Base-by-base conservation (phyloP, 2,113 vertebrate species). In the Formicarius rufipectus region DNA sequence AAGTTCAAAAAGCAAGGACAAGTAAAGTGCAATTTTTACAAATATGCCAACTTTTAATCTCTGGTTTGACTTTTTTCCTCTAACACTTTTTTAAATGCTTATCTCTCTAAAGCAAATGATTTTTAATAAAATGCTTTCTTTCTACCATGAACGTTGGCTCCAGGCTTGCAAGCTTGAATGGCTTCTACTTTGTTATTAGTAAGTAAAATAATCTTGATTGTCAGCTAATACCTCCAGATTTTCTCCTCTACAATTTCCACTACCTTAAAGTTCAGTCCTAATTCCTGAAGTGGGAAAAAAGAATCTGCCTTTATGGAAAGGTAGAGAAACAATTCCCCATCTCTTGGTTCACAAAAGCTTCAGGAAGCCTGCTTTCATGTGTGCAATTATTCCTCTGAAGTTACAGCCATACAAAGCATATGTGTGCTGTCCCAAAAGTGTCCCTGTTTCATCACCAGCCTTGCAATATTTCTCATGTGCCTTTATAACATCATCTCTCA, bases 1-100 rank as follows among this genome's bases (percentile, higher is more conserved):
- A 87, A 89, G 39, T 44, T 82, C 33, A 89, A 69, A 84, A 95
- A 50, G 21, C 55, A 87, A 93, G 75, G 76, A 64, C 47, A 81
- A 91, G 31, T 62, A 49, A 79, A 86, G 50, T 50, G 9, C 42
- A 49, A 23, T 55, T 92, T 73, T 77, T 55, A 96, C 13, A 90
- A 86, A 74, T 24, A 69, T 5, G 7, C 9, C 28, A 77, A 88
- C 50, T 82, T 96, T 74, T 77, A 47, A 66, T 60, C 27, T 63
- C 39, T 64, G 10, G 11, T 69, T 87, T 74, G n/a, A 79, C 63
- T 52, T 86, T 62, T 55, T 24, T 15, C 12, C 19, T 24, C 5
- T 49, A 44, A 13, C 78, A 14, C 79, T 63, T 62, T 79, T 71
- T 58, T 23, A 28, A 56, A 86, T 37, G 67, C 27, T 63, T 37